Percentiles rank a stretch among this genome's conserved stretches.
phyloP scores from a whole-genome alignment of 1,140 invertebrate genomes.

The Archegozetes longisetosus region DNA sequence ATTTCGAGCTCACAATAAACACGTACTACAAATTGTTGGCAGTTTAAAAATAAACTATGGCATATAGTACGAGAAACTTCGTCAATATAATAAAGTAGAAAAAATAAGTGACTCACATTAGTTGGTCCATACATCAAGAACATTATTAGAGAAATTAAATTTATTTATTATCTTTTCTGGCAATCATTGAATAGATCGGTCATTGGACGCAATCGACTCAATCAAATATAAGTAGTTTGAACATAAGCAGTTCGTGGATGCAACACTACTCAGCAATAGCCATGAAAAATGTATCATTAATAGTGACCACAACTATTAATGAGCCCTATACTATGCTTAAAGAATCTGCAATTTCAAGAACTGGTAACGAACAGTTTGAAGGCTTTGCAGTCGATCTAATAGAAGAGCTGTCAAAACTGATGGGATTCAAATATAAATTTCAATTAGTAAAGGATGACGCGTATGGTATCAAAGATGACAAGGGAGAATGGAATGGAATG shows the following conservation, averaged over 20 bases:
- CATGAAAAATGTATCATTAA: constrained; percentile 74
- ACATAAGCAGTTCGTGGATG: neutral
- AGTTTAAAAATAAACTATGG: neutral
- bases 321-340: constrained; percentile 24
- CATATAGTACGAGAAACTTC: no score
- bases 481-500: constrained; percentile 36
- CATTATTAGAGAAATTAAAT: no score
- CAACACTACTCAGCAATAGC: constrained; percentile 10
- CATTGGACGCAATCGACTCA: neutral
- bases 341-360: constrained; percentile 31
- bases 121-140: no score
- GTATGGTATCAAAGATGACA: constrained; percentile 27
- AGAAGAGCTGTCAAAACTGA: constrained; percentile 44
- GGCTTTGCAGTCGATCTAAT: constrained; percentile 47
- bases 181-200: neutral
- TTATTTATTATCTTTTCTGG: no score
- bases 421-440: constrained; percentile 60
- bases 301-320: constrained; percentile 65
- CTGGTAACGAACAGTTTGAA: constrained; percentile 67
- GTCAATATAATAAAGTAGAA: no score
- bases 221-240: constrained; percentile 1
- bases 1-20: no score
- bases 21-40: no score
- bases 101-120: no score
- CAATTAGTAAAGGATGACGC: constrained; percentile 34